Evolutionary conservation across 2,797 vertebrate genomes (phyloP).

Genomic region (Hoplostethus atlanticus): DNA sequence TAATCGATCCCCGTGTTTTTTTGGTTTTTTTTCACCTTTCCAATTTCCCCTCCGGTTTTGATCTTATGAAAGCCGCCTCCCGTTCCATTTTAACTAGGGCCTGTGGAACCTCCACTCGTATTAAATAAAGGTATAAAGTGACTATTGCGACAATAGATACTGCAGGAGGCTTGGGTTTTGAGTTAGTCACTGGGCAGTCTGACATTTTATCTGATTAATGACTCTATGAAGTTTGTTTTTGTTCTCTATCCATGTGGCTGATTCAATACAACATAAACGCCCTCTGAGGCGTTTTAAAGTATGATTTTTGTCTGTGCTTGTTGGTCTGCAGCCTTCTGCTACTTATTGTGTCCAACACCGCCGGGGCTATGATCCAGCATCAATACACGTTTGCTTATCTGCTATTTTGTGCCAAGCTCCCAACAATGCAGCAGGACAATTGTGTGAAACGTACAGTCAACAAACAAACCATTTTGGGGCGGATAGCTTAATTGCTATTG

Average conservation of each 20-base stretch:
- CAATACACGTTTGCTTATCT: slow-evolving; percentile 53
- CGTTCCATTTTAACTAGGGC: slow-evolving; percentile 5
- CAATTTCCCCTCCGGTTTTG: slow-evolving; percentile 36
- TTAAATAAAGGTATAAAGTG: background rate
- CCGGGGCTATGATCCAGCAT: slow-evolving; percentile 45
- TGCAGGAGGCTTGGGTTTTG: slow-evolving; percentile 38
- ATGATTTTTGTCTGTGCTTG: slow-evolving; percentile 40
- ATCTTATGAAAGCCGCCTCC: slow-evolving; percentile 44
- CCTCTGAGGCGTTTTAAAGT: slow-evolving; percentile 46
- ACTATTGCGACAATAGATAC: slow-evolving; percentile 19
- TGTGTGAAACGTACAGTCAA: slow-evolving; percentile 36
- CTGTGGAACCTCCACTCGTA: background rate
- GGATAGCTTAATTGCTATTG: slow-evolving; percentile 67
- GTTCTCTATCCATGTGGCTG: slow-evolving; percentile 18
- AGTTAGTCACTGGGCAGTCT: slow-evolving; percentile 8
- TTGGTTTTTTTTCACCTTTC: background rate
- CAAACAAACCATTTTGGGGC: slow-evolving; percentile 52
- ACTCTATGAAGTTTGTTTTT: background rate
- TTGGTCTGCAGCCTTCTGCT: slow-evolving; percentile 39
- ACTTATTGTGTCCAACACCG: slow-evolving; percentile 48
- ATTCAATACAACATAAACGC: slow-evolving; percentile 36
- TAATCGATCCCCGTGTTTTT: slow-evolving; percentile 38
- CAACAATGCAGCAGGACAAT: slow-evolving; percentile 52
- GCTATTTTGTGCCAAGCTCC: slow-evolving; percentile 50
- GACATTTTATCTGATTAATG: slow-evolving; percentile 15